Evolutionary conservation across 1,140 invertebrate species (phyloP).

Genomic region (Drosophila nigromelanica): DNA sequence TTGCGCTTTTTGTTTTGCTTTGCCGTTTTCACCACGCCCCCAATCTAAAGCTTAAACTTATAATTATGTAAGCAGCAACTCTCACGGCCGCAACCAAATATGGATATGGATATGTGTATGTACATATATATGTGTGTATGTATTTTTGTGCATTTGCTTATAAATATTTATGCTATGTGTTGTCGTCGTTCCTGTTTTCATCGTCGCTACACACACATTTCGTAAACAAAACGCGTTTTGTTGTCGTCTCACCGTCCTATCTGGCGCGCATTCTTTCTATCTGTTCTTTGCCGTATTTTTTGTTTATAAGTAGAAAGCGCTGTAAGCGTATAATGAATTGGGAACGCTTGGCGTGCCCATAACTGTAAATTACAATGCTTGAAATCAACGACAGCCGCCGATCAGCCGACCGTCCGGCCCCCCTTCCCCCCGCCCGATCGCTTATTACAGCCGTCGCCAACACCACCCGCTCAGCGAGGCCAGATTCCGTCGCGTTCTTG

Average conservation of each 20-base stretch:
- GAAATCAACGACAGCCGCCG: background rate
- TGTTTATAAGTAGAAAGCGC: slow-evolving; percentile 32
- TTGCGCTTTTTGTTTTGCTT: slow-evolving; percentile 74
- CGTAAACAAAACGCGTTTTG: slow-evolving; percentile 79
- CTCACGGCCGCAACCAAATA: slow-evolving; percentile 38
- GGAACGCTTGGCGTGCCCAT: slow-evolving; percentile 59
- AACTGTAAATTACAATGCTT: slow-evolving; percentile 64
- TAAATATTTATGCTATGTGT: slow-evolving; percentile 46
- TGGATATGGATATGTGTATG: slow-evolving; percentile 37
- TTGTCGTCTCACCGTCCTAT: slow-evolving; percentile 51
- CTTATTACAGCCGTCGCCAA: slow-evolving; percentile 27
- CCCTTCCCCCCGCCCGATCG: background rate
- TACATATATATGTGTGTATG: background rate
- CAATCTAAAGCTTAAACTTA: slow-evolving; percentile 22
- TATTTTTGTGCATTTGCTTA: slow-evolving; percentile 17
- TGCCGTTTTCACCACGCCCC: slow-evolving; percentile 55
- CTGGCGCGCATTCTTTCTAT: slow-evolving; percentile 25
- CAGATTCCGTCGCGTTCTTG: slow-evolving; percentile 11
- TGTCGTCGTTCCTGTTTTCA: slow-evolving; percentile 66
- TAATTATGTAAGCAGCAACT: slow-evolving; percentile 73
- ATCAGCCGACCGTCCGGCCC: background rate
- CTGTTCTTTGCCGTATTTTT: slow-evolving; percentile 3
- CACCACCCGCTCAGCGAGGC: slow-evolving; percentile 19
- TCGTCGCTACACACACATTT: slow-evolving; percentile 65
- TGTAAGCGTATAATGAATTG: slow-evolving; percentile 45